Evolutionary conservation across 1,140 invertebrate genomes (phyloP).

Genomic region (Pogonomyrmex barbatus): DNA sequence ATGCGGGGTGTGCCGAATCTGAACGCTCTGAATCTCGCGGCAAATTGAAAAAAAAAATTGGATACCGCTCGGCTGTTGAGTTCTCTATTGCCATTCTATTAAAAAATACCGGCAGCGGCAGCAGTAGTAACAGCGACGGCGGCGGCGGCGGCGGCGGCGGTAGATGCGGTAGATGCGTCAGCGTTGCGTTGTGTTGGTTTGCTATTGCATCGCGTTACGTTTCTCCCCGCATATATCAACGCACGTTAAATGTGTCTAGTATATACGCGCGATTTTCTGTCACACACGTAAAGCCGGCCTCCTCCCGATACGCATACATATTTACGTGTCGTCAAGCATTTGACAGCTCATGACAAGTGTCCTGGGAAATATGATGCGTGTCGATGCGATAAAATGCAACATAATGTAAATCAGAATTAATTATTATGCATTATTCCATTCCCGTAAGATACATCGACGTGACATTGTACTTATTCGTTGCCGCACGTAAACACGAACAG

Average conservation of each 20-base stretch:
- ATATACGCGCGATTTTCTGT: conserved; percentile 38
- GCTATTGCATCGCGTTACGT: neutral
- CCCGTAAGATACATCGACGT: conserved; percentile 6
- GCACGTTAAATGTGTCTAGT: conserved; percentile 40
- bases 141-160: conserved; percentile 61
- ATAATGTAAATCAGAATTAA: conserved; percentile 48
- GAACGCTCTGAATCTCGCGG: conserved; percentile 63
- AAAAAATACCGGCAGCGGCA: conserved; percentile 76
- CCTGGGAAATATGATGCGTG: conserved; percentile 68
- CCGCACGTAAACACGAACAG: conserved; percentile 21
- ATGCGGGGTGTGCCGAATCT: conserved; percentile 66
- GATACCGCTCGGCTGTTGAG: conserved; percentile 73
- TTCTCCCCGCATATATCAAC: neutral
- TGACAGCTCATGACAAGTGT: conserved; percentile 55
- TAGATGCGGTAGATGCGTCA: neutral
- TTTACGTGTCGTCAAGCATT: conserved; percentile 56
- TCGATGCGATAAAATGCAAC: conserved; percentile 34
- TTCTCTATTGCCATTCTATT: conserved; percentile 76
- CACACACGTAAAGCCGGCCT: neutral
- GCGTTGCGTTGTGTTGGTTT: conserved; percentile 5
- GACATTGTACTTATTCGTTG: conserved; percentile 30
- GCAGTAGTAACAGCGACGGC: neutral
- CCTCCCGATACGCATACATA: conserved; percentile 53
- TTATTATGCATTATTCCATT: conserved; percentile 45
- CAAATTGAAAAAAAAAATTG: conserved; percentile 67